Evolutionary conservation across 2,113 vertebrate genomes (phyloP), one percentile per base, ranked within the genome.

Genomic region (Hemiscyllium ocellatum): DNA sequence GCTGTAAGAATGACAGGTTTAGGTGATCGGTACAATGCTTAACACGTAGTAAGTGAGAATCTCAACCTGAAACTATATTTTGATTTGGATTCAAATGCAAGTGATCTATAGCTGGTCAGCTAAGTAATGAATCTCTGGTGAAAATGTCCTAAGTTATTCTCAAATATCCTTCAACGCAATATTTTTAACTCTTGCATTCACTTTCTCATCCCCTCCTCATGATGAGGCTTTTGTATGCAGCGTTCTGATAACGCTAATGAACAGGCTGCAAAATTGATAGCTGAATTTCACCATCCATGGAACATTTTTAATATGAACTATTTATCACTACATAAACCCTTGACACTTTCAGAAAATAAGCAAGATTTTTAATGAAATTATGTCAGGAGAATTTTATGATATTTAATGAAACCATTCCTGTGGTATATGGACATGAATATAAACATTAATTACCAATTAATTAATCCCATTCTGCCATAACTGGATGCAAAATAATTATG

Each of bases 271-370:
- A 93, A 91, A 68, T 93, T 93, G 66, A 93, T 93, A 93, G 61
- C 89, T 93, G 89, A 93, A 68, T 66, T 93, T 66, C 89, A 65
- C 89, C 89, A 93, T 93, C 61, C 89, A 93, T 93, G 89, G 89
- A 37, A 65, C n/a, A 37, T 37, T 42, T 93, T 93, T 93, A 93
- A 93, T 66, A 68, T 61, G 29, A 66, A 93, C 89, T 68, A 93
- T 93, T 93, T 93, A 93, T 93, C 89, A 93, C 89, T 93, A 68
- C 89, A 66, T 93, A 66, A 93, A 68, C 89, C n/a, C 89, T 37
- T 93, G 89, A 68, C 89, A 93, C 33, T 93, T 93, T 66, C 15
- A 37, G 89, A 93, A 93, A 66, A 93, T 93, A 93, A 93, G 56
- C 89, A 66, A 93, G 89, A 93, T 37, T 93, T 66, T 93, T 37